These are phyloP conservation scores for Chromobotia macracanthus DNA, from an alignment of 2,797 vertebrate genomes.

Conservation along the genomic window DNA sequence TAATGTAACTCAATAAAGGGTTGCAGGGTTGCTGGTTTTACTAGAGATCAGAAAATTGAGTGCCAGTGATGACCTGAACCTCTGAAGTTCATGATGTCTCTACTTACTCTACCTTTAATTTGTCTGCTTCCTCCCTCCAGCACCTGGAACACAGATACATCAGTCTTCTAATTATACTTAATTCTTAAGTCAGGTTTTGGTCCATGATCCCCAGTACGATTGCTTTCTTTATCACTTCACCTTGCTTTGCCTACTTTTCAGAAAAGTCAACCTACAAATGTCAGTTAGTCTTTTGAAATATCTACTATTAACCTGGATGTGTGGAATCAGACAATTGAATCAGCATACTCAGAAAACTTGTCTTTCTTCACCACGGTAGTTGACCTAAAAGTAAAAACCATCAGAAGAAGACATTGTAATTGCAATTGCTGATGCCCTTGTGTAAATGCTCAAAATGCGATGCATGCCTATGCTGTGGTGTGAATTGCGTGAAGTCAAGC, in stretches of 20 bases:
- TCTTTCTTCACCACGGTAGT: neutral
- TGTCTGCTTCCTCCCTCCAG: constrained; percentile 9
- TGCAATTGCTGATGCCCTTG: neutral
- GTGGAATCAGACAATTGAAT: no score
- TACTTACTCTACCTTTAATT: neutral
- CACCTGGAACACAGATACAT: neutral
- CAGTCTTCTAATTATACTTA: neutral
- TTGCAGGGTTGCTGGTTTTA: constrained; percentile 29
- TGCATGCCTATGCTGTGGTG: neutral
- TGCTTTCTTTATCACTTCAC: neutral
- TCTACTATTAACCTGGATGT: neutral
- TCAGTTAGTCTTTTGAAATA: no score
- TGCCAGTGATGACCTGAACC: neutral
- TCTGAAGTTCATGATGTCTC: constrained; percentile 20
- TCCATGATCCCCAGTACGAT: neutral
- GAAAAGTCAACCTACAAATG: no score
- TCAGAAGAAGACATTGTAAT: neutral
- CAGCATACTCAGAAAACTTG: no score
- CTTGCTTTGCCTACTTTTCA: neutral
- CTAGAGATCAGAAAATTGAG: neutral
- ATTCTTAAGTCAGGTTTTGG: neutral
- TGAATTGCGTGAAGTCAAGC: neutral
- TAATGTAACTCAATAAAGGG: constrained; percentile 67
- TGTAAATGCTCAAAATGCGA: neutral
- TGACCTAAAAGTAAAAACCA: no score